phyloP scores from a whole-genome alignment of 2,113 vertebrate species.

The Isurus oxyrinchus region DNA sequence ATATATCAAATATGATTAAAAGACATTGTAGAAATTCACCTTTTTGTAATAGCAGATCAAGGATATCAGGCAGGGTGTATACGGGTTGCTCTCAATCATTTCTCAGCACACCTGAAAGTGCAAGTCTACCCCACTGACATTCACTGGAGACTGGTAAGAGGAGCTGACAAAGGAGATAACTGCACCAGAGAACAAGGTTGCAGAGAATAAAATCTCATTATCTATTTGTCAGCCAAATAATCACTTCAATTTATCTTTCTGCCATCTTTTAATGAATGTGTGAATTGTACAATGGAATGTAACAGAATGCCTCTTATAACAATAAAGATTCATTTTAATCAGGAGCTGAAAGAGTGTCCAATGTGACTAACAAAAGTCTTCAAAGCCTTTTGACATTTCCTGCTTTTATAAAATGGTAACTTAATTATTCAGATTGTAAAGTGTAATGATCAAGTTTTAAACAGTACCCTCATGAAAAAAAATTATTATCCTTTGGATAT shows the following conservation, averaged over 20 bases:
- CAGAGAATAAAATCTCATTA: slow-evolving; percentile 17
- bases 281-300: neutral
- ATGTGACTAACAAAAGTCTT: neutral
- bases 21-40: neutral
- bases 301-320: neutral
- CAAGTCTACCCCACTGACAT: neutral
- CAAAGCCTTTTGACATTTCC: neutral
- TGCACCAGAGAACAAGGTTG: neutral
- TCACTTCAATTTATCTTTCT: neutral
- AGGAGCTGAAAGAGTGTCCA: neutral
- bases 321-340: slow-evolving; percentile 25
- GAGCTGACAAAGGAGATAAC: neutral
- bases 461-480: neutral
- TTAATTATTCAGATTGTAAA: neutral
- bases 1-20: neutral
- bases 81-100: neutral
- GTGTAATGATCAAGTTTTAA: neutral
- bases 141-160: neutral
- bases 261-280: slow-evolving; percentile 14
- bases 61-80: no score
- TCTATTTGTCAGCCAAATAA: slow-evolving; percentile 13
- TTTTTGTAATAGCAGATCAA: neutral
- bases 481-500: neutral
- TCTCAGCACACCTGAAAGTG: neutral
- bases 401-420: neutral